Evolutionary conservation across 1,140 invertebrate species (phyloP), one percentile per base, ranked within the genome.

Genomic region (Whitmania pigra): DNA sequence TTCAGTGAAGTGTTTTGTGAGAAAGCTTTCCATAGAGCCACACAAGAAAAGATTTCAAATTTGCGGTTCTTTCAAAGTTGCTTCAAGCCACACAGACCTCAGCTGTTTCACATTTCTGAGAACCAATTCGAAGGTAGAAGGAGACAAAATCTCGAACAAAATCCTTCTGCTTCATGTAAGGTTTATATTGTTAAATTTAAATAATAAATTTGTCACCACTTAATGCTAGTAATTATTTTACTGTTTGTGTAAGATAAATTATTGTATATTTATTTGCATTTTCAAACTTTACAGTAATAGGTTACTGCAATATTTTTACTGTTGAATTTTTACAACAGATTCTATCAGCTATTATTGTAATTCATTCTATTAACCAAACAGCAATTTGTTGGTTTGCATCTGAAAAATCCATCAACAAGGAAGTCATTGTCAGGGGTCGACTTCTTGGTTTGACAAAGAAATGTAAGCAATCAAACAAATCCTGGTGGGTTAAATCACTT

Each of bases 381-480:
- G 29, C 29, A 17, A 63, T 49, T 49, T 49, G 43, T 49, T 49
- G 43, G 43, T 49, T 49, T 49, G 43, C 43, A 49, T 49, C 43
- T 63, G 57, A 63, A 22, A 63, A 63, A 63, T 31, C 22, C 11
- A 7, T 0, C 57, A 63, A 63, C 11, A 22, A 63, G 1, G 57
- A 63, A 25, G 57, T 63, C 29, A 25, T 63, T 22, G 18, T 20
- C 22, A 63, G 57, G 29, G 57, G 57, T 25, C 29, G 15, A 11
- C 29, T 63, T 11, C 57, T 63, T n/a, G 57, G 57, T 63, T 31
- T 63, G 20, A 63, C 57, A 17, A 63, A 63, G 20, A 63, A 63
- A 15, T 22, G 29, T n/a, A 63, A 63, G 29, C 7, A 31, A 2
- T 63, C 57, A 25, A 63, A 63, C 22, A 63, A 63, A 17, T 63